A percentile compares a stretch with the other conserved stretches of the same genome.
phyloP scores from a whole-genome alignment of 2,888 invertebrate genomes.

The Lepidochitona cinerea region DNA sequence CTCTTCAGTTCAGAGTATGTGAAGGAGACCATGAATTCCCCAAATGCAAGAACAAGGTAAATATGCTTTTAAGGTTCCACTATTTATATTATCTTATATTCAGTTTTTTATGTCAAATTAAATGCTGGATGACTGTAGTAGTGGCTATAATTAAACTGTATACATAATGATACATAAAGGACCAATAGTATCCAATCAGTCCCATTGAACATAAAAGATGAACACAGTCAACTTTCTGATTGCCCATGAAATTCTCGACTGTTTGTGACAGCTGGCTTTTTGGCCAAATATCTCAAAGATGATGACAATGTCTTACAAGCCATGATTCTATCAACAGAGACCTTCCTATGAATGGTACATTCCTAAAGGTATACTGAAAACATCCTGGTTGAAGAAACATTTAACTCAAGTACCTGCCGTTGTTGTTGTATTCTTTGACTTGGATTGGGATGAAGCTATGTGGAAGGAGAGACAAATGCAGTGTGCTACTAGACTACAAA shows the following conservation, averaged over 20 bases:
- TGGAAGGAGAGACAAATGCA: conserved; percentile 97
- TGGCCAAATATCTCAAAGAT: background rate
- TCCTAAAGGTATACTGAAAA: conserved; percentile 86
- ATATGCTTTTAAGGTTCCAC: background rate
- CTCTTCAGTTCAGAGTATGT: conserved; percentile 87
- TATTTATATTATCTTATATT: too few species aligned
- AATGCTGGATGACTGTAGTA: too few species aligned
- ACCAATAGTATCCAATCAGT: too few species aligned
- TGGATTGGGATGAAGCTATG: conserved; percentile 95
- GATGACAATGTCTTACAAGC: background rate
- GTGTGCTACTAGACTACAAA: conserved; percentile 89
- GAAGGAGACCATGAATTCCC: conserved; percentile 90
- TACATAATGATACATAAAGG: too few species aligned
- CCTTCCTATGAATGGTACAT: conserved; percentile 96
- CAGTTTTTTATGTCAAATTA: too few species aligned
- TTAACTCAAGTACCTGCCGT: conserved; percentile 91
- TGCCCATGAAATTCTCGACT: background rate
- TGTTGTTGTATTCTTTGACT: conserved; percentile 94
- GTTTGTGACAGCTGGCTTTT: background rate
- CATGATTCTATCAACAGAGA: conserved; percentile 73
- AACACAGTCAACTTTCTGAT: too few species aligned
- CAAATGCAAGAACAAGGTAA: conserved; percentile 71
- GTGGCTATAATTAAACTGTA: too few species aligned
- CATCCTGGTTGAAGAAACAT: conserved; percentile 96
- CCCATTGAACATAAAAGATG: too few species aligned